A percentile compares a stretch with the other conserved stretches of the same genome.
These are phyloP conservation scores for Cheiracanthium punctorium DNA, from an alignment of 2,888 invertebrate species.

Conservation along the genomic window DNA sequence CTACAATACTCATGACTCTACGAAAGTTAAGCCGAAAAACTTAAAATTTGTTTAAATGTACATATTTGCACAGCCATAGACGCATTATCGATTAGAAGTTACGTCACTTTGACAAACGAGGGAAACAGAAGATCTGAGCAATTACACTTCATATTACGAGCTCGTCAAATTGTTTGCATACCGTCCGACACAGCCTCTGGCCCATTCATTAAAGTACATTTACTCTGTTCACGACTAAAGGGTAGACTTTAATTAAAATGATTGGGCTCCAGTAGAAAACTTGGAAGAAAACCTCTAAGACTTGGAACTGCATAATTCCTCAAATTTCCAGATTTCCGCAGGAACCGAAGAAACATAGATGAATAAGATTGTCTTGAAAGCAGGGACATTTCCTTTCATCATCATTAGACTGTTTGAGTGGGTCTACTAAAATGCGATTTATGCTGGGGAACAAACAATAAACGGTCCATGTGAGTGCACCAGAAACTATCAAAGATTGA, in stretches of 20 bases:
- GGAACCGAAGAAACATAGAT: constrained; percentile 30
- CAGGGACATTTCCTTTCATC: constrained; percentile 25
- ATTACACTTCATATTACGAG: constrained; percentile 4
- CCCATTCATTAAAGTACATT: constrained; percentile 16
- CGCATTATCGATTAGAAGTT: neutral
- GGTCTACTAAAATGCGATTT: constrained; percentile 37
- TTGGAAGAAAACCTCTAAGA: constrained; percentile 16
- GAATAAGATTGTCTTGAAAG: constrained; percentile 33
- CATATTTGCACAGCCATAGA: no score
- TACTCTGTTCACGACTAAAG: neutral
- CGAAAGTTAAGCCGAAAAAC: no score
- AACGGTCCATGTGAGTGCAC: neutral
- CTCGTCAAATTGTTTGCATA: constrained; percentile 19
- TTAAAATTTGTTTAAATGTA: no score
- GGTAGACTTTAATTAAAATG: constrained; percentile 41
- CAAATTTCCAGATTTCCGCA: constrained; percentile 34
- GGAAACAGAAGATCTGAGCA: neutral
- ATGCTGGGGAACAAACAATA: constrained; percentile 35
- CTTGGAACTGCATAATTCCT: constrained; percentile 18
- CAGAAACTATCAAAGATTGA: constrained; percentile 9
- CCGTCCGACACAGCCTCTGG: neutral
- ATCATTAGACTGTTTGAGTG: constrained; percentile 26
- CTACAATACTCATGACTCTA: no score
- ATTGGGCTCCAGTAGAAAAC: constrained; percentile 12
- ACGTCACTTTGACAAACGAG: neutral